Evolutionary conservation across 2,888 invertebrate genomes (phyloP).

Genomic region (Drosophila meridiana): DNA sequence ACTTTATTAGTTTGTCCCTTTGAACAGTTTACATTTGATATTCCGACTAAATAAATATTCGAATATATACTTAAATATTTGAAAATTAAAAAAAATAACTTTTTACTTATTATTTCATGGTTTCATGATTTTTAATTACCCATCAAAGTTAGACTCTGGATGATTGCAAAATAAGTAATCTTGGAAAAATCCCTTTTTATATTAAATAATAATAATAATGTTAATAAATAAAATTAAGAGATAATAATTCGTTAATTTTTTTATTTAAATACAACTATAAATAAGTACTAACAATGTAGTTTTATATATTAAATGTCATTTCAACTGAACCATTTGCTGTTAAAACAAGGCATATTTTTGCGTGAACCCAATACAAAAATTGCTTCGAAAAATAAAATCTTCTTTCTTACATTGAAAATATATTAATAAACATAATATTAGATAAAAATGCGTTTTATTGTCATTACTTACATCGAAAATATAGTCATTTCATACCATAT

Average conservation of each 20-base stretch:
- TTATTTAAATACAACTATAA: not conserved
- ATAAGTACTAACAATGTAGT: not conserved
- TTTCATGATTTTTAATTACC: not conserved
- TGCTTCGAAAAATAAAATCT: conserved; percentile 1
- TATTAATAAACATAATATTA: not conserved
- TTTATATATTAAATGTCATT: conserved; percentile 6
- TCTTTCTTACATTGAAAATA: not conserved
- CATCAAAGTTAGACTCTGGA: conserved; percentile 5
- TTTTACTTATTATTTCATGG: not conserved
- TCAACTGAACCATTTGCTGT: conserved; percentile 2
- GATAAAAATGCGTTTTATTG: not conserved
- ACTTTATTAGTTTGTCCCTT: conserved; percentile 14
- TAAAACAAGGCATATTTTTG: not conserved
- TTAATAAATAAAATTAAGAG: no score
- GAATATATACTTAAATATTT: conserved; percentile 15
- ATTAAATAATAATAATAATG: conserved; percentile 8
- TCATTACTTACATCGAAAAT: not conserved
- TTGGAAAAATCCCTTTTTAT: conserved; percentile 8
- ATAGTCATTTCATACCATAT: not conserved
- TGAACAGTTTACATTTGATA: not conserved
- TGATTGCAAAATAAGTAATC: conserved; percentile 2
- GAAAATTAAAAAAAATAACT: not conserved
- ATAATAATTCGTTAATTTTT: conserved; percentile 16
- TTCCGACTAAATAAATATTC: not conserved
- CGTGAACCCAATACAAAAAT: not conserved